Base-by-base conservation (phyloP, 2,797 vertebrate species). In the Chaetophractus vellerosus region DNA sequence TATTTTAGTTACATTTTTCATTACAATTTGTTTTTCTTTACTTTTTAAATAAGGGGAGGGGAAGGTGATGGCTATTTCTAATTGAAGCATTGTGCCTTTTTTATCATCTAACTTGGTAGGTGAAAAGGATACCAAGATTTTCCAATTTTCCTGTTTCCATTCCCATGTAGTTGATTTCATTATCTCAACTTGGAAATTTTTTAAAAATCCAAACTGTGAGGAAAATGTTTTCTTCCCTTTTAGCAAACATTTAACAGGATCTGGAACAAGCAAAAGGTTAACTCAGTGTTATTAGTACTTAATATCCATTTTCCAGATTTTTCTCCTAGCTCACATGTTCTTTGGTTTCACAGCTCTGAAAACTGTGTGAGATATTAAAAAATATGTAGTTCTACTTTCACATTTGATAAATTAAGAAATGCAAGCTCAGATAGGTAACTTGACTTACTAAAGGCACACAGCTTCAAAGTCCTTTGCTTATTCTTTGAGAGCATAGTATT, bases 1-100 rank as follows among this genome's bases (percentile, higher is more conserved):
- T 82, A 48, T 74, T 93, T 96, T n/a, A 55, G 38, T 74, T 96
- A 48, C 14, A 72, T 76, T 45, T 94, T 86, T 86, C n/a, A 79
- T 2, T 59, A 31, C 1, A 36, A 21, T 41, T 71, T 55, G 3
- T 61, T 76, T 50, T 38, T 31, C 50, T 50, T 31, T 2, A 75
- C 41, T 9, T 28, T 88, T 81, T 55, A 66, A 71, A 85, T 87
- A 78, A 64, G 12, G 8, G 50, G 21, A 71, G 14, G 45, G 18
- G 31, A 75, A 55, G 23, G 38, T 31, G n/a, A 8, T 84, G n/a
- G 21, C 31, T 80, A 69, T 21, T 45, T 61, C 93, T 83, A 90
- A 90, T 78, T 10, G 72, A 50, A 52, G 50, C 12, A n/a, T 2
- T 33, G 0, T 33, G 0, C 81, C 4, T 55, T 9, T 81, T 95